Base-by-base conservation (phyloP, 2,888 invertebrate species). In the Poecilobothrus nobilitatus region DNA sequence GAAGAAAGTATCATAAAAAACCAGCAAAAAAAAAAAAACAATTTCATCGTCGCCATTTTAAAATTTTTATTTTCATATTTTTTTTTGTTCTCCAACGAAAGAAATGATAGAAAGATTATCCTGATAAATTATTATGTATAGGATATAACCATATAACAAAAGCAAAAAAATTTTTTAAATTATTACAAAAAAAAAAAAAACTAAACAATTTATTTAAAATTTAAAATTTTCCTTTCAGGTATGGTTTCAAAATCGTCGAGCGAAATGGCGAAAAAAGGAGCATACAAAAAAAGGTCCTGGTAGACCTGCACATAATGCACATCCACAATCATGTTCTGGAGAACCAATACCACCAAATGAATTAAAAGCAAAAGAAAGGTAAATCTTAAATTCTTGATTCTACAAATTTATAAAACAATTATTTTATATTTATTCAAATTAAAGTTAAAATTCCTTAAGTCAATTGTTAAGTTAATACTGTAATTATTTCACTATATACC, bases 251-350 rank as follows among this genome's bases (percentile, higher is more conserved):
- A 99, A 99, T 84, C 88, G 99, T 53, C 87, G 98, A 71, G 99
- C 99, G 67, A 99, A 99, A 83, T 99, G 98, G 95, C 88, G 98
- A 72, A 99, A 99, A 86, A 95, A 96, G 84, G 98, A 99, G 83
- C 96, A 98, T 84, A 97, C 97, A 70, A 95, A 96, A 84, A 98
- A 97, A 81, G 97, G 97, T 21, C 97, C 97, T 0, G 97, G 98
- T 0, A 89, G 98, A 82, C 97, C 97, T 64, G 96, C 97, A 8
- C 97, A 97, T 85, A 97, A 97, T 84, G 96, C 97, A 7, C 97
- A 97, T 81, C 97, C 97, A 0, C 96, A 97, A 81, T 95, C 96
- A 68, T 97, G 97, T 83, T 94, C 94, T 74, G 97, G 97, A 9
- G 97, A 97, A 77, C 97, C 97, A 21, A 96, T 97, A 77, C 95